Conservation (phyloP, 2,888 invertebrate genomes). For the Cancer borealis region DNA sequence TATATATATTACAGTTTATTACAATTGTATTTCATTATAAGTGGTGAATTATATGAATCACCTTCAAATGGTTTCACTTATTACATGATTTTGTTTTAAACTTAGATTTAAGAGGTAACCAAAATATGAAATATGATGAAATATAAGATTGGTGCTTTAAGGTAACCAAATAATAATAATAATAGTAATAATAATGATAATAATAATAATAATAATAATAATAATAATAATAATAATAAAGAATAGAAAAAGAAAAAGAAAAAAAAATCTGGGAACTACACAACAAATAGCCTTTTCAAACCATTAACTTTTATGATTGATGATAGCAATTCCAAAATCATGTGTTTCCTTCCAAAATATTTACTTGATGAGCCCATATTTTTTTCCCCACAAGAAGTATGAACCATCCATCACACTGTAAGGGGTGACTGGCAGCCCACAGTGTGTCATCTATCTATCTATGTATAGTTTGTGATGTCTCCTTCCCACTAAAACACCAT, state of each 20-base stretch:
- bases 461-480: neutral
- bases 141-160: neutral
- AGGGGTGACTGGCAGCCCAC: neutral
- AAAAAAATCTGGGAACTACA: neutral
- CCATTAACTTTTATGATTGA: neutral
- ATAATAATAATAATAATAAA: neutral
- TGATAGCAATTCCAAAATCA: neutral
- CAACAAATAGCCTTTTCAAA: neutral
- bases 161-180: neutral
- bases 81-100: neutral
- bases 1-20: neutral
- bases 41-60: neutral
- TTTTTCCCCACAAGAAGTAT: no score
- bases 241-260: neutral
- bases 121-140: neutral
- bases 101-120: neutral
- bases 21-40: neutral
- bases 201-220: conserved; percentile 3
- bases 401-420: neutral
- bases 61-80: neutral
- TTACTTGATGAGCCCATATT: no score
- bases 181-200: neutral
- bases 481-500: no score
- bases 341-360: neutral
- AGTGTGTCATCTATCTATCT: neutral